Base-by-base conservation (phyloP, 2,888 invertebrate species). In the Pyrrhosoma nymphula region DNA sequence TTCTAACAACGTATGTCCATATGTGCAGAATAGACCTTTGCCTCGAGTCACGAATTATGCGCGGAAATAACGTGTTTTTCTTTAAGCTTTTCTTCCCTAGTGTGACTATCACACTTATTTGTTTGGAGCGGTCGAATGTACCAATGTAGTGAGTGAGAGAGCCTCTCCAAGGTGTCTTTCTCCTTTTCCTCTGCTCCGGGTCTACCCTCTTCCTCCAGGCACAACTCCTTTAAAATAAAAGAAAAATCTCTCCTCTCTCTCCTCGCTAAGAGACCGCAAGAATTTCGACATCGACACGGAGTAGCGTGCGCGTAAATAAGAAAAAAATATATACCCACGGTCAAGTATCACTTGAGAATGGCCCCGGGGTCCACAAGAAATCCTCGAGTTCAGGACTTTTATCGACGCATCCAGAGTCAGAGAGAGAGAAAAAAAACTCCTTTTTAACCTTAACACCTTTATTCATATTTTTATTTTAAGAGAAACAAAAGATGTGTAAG, bases 321-420 rank as follows among this genome's bases (percentile, higher is more conserved):
- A 60, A 20, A 60, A 60, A 60, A 56, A 56, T 8, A 16, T n/a
- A 82, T 8, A 3, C 82, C 82, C 16, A 35, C 82, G 82, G 82
- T 82, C 82, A 82, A 82, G 82, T 35, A 35, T 82, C 82, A 82
- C 82, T 82, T 35, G 30, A 82, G 26, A 82, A 30, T 82, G 82
- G 82, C 82, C 82, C 82, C 16, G 82, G 35, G 82, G 16, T 82
- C 75, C 35, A n/a, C 82, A 14, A 35, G 30, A 8, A 82, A 82
- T 82, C 82, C 82, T 35, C 82, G 18, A 82, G 18, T 2, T 16
- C 82, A 23, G 35, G 35, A 35, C 82, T 82, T 82, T 82, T 82
- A 82, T 82, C 82, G 82, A 82, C 82, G 30, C 82, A 35, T 35
- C 82, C 82, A 82, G 30, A 35, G 82, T 2, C 60, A 60, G 69